Evolutionary conservation across 2,797 vertebrate species (phyloP), one percentile per base, ranked within the genome.

Genomic region (Pitangus sulphuratus): DNA sequence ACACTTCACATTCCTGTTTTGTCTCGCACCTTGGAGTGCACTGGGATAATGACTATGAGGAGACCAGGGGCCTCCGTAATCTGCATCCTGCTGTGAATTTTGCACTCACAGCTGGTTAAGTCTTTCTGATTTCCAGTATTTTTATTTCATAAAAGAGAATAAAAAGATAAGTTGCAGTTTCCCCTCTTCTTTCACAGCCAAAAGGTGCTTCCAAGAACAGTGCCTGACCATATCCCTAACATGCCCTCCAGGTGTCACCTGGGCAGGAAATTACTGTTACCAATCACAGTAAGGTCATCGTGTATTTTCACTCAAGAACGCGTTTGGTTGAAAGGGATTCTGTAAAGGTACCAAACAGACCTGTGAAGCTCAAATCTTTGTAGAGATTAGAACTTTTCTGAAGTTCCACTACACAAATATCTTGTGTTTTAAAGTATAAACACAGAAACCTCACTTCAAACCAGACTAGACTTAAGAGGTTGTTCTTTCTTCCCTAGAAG

Each of bases 181-280:
- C 47, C 42, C n/a, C 15, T 83, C 40, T 74, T 62, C 79, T 78
- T 84, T 61, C 54, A 83, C 11, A 68, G 53, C 24, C 16, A 44
- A n/a, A 78, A 86, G 25, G 11, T 72, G 39, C 47, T 68, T 91
- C 54, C 50, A 86, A 86, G 60, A 85, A 37, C 53, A 87, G 24
- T 25, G 24, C 33, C 68, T 70, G 39, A 62, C 31, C 0, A 0
- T 44, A 80, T 26, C 42, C 8, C 1, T 18, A 66, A 72, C 45
- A 4, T 71, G 65, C 45, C 39, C 42, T 72, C 61, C 45, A 77
- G 53, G 33, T 75, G 50, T 77, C 64, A 57, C 40, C 31, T 65
- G 50, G 42, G 12, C 47, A 88, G 69, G 77, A 93, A 93, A 87
- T 65, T 44, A 33, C 26, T 45, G 22, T 33, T 91, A 50, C 47